phyloP scores from a whole-genome alignment of 92 coral and sea anemone genomes.

The Paragorgia papillata region DNA sequence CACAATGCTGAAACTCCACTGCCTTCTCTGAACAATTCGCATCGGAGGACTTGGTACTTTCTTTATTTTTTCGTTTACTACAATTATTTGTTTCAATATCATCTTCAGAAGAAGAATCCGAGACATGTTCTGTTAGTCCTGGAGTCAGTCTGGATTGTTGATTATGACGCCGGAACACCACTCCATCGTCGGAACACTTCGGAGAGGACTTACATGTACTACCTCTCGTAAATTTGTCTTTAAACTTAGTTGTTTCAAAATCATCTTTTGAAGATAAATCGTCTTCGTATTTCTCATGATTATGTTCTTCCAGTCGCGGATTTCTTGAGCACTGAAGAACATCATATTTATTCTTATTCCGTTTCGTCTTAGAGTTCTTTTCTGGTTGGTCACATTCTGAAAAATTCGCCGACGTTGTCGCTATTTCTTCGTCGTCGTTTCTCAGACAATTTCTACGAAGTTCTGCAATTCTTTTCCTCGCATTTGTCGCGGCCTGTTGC shows the following conservation, averaged over 20 bases:
- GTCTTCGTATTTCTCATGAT: background rate
- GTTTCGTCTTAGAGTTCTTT: background rate
- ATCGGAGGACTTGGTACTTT: too few relatives aligned
- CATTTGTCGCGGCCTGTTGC: conserved; percentile 12
- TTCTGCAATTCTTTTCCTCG: conserved; percentile 10
- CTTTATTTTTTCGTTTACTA: too few relatives aligned
- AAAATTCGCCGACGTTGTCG: background rate
- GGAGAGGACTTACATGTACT: background rate
- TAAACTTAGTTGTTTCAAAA: background rate
- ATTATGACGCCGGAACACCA: too few relatives aligned
- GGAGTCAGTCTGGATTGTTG: too few relatives aligned
- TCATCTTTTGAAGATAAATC: background rate
- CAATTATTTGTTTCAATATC: too few relatives aligned
- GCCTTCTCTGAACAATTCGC: too few relatives aligned
- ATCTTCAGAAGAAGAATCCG: too few relatives aligned
- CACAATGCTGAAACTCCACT: too few relatives aligned
- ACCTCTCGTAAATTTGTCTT: background rate
- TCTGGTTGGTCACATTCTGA: background rate
- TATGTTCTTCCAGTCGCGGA: background rate
- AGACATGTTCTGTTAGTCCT: too few relatives aligned
- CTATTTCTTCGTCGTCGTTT: conserved; percentile 15
- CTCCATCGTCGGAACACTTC: too few relatives aligned
- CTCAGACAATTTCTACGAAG: conserved; percentile 27
- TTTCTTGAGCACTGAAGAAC: background rate
- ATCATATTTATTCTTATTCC: background rate